Evolutionary conservation across 2,888 invertebrate species (phyloP), one percentile per base, ranked within the genome.

Genomic region (Melieria omissa): DNA sequence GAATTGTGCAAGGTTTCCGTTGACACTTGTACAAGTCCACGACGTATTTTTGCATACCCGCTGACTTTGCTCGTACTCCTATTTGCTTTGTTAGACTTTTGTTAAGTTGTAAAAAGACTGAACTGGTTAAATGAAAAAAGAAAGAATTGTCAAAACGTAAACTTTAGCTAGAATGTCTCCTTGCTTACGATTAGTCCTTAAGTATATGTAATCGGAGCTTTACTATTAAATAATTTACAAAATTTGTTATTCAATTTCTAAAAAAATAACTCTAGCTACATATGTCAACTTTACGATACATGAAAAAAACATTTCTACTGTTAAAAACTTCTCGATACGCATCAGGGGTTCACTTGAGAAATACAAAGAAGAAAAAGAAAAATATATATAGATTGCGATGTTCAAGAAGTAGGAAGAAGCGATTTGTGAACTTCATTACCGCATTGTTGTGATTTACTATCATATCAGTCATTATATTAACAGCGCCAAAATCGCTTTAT

Each of bases 71-170:
- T 29, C 29, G 29, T 29, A 29, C 29, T 29, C 29, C 29, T 3
- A 29, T 29, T 29, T 29, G 29, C 29, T 29, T 29, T 29, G 52
- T 9, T n/a, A 52, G 12, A n/a, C 12, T 41, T 65, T 16, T 55
- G 12, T 46, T 65, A 44, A 16, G 45, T 68, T 65, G 5, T 72
- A 65, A 61, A 46, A 72, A 68, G 65, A 72, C 72, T 72, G 60
- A 64, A 65, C 14, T 41, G 52, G 10, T 29, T 29, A 29, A 29
- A 29, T 29, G 29, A 29, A 29, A 29, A 2, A 29, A 14, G 8
- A 52, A 52, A 52, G 4, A 1, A 8, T 8, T 8, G 5, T 52
- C 12, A 52, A 52, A 5, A 52, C 5, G 12, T 52, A 52, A 52
- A 8, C 52, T 52, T 52, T 52, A 8, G 14, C 5, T 52, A 52